These are phyloP conservation scores for Epinotia bilunana DNA, from an alignment of 2,888 invertebrate species.

Conservation along the genomic window DNA sequence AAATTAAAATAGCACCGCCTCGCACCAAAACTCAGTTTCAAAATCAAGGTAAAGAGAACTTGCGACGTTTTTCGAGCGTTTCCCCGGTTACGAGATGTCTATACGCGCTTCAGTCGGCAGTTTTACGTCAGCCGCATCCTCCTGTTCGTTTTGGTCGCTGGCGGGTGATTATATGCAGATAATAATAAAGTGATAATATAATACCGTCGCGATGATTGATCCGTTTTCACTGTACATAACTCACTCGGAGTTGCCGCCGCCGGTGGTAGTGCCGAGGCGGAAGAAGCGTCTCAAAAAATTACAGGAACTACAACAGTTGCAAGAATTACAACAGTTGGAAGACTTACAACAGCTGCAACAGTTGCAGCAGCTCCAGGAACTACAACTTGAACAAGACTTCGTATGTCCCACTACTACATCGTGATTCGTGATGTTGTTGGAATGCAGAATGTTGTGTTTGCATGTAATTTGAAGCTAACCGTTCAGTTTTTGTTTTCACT, in stretches of 20 bases:
- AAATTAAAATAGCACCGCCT: slow-evolving; percentile 80
- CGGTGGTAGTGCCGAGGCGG: slow-evolving; percentile 74
- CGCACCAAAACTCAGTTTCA: slow-evolving; percentile 77
- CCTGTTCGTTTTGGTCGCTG: slow-evolving; percentile 60
- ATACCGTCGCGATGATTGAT: slow-evolving; percentile 64
- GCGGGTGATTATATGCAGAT: slow-evolving; percentile 48
- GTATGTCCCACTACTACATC: slow-evolving; percentile 33
- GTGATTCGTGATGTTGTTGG: slow-evolving; percentile 42
- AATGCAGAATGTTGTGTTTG: slow-evolving; percentile 38
- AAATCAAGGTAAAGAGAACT: slow-evolving; percentile 82
- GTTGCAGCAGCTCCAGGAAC: slow-evolving; percentile 22
- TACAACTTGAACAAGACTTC: slow-evolving; percentile 40
- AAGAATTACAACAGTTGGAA: slow-evolving; percentile 56
- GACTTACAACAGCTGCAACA: slow-evolving; percentile 31
- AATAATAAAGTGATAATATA: slow-evolving; percentile 60
- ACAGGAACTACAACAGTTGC: slow-evolving; percentile 62
- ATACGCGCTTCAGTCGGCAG: slow-evolving; percentile 60
- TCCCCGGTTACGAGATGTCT: slow-evolving; percentile 66
- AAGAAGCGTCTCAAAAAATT: slow-evolving; percentile 78
- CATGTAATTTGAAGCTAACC: slow-evolving; percentile 33
- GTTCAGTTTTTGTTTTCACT: slow-evolving; percentile 27
- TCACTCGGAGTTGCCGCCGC: slow-evolving; percentile 73
- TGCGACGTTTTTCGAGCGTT: slow-evolving; percentile 77
- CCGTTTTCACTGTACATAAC: slow-evolving; percentile 79
- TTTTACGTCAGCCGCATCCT: slow-evolving; percentile 66